Evolutionary conservation across 2,797 vertebrate genomes (phyloP), one percentile per base, ranked within the genome.

Genomic region (Sebastes cheni): DNA sequence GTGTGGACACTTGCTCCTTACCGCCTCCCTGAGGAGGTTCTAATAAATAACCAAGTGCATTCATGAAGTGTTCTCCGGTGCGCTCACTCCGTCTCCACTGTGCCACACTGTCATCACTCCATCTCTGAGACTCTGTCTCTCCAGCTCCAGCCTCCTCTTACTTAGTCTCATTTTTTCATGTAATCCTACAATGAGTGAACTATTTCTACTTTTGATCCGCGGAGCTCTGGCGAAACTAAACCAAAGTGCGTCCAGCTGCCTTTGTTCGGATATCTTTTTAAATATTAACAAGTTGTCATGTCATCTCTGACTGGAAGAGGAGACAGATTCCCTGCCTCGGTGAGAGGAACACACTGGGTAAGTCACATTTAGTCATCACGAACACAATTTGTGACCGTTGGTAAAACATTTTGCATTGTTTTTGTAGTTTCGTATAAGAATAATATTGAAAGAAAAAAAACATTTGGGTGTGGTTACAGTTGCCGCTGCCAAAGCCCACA

Each of bases 281-380:
- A 91, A 91, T 91, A 91, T 92, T 92, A 91, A 93, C 90, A 92
- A 94, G 90, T 93, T 93, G 89, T 88, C 94, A 98, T 98, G 97
- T 97, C 97, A 96, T 98, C 96, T 30, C 93, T 97, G 92, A 96
- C 96, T 87, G 96, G 96, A 83, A 96, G 95, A 94, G 97, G 97
- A 83, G 93, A 96, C 86, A 93, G 95, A 22, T 95, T 96, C 34
- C 93, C 96, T 72, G 91, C 94, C 80, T 89, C 93, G 80, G 87
- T 92, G 88, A 92, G 91, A 94, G 95, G 92, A 86, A 94, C 96
- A 93, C 96, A 93, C 32, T 95, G 94, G 96, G 97, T 98, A 93
- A 97, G 97, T 96, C 66, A 0, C 2, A 67, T 85, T 85, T 77
- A 36, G 74, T 71, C 55, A 16, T 55, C n/a, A 8, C 20, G 1